Conservation (phyloP, 2,888 invertebrate genomes). For the Nasonia oneida region DNA sequence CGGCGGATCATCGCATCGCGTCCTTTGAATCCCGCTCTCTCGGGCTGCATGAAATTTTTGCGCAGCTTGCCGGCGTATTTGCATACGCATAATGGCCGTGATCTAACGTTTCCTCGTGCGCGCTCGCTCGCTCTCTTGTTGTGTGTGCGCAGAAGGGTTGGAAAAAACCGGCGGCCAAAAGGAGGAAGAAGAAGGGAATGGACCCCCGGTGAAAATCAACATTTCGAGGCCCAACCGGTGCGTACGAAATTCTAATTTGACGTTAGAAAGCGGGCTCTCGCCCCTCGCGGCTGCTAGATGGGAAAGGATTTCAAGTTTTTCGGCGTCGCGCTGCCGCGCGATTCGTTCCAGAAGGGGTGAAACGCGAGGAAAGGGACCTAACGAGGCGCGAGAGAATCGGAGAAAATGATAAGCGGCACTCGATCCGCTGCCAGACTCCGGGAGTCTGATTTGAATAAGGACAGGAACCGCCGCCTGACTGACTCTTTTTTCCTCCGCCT, state of each 20-base stretch:
- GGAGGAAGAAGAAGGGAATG: constrained; percentile 35
- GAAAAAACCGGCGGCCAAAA: constrained; percentile 43
- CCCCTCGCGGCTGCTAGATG: constrained; percentile 68
- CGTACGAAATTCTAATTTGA: constrained; percentile 73
- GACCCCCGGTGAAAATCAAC: constrained; percentile 74
- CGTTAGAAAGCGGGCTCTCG: constrained; percentile 67
- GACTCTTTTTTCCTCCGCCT: background rate
- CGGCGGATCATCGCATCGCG: background rate
- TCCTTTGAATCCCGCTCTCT: constrained; percentile 33
- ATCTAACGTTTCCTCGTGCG: constrained; percentile 56
- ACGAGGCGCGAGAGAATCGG: constrained; percentile 29
- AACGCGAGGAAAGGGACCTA: constrained; percentile 56
- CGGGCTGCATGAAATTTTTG: constrained; percentile 42
- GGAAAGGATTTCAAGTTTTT: constrained; percentile 75
- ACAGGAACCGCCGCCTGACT: constrained; percentile 5
- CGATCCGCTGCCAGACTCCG: constrained; percentile 11
- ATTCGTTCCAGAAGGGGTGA: constrained; percentile 58
- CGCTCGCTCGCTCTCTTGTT: constrained; percentile 28
- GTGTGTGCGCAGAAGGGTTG: constrained; percentile 47
- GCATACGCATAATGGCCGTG: constrained; percentile 58
- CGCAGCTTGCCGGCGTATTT: constrained; percentile 59
- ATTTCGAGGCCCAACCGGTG: constrained; percentile 71
- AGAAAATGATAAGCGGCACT: constrained; percentile 59
- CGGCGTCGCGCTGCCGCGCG: constrained; percentile 59
- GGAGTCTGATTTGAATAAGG: constrained; percentile 57